A percentile compares a stretch with the other conserved stretches of the same genome.
Conservation (phyloP, 2,797 vertebrate genomes). For the Apogon talboti region DNA sequence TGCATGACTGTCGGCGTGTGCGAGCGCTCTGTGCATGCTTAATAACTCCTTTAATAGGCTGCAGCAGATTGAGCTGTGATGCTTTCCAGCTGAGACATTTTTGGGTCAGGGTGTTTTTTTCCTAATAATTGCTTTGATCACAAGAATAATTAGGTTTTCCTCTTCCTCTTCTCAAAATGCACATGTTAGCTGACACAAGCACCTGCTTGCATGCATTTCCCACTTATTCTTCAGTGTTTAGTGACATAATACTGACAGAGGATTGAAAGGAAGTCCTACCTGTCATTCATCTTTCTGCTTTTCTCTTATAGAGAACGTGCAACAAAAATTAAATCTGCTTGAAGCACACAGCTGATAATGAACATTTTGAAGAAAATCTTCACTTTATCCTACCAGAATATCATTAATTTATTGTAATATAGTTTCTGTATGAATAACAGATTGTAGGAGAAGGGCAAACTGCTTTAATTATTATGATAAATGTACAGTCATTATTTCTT, state of each 20-base stretch:
- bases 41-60: slow-evolving; percentile 66
- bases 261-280: background rate
- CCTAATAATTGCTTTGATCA: slow-evolving; percentile 79
- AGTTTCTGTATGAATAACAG: no score
- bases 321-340: slow-evolving; percentile 20
- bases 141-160: slow-evolving; percentile 71
- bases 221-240: background rate
- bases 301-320: background rate
- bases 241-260: slow-evolving; percentile 6
- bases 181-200: slow-evolving; percentile 5
- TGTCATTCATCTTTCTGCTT: background rate
- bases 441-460: no score
- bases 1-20: slow-evolving; percentile 32
- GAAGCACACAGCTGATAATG: slow-evolving; percentile 18
- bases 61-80: slow-evolving; percentile 69
- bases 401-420: no score
- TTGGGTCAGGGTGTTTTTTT: slow-evolving; percentile 67
- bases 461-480: no score
- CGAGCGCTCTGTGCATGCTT: slow-evolving; percentile 34
- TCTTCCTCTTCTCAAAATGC: slow-evolving; percentile 32
- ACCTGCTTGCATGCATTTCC: slow-evolving; percentile 39
- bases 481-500: no score
- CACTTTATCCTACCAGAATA: background rate
- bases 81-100: slow-evolving; percentile 75
- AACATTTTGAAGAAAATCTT: slow-evolving; percentile 41